Evolutionary conservation across 2,888 invertebrate genomes (phyloP).

Genomic region (Ennomos quercinarius): DNA sequence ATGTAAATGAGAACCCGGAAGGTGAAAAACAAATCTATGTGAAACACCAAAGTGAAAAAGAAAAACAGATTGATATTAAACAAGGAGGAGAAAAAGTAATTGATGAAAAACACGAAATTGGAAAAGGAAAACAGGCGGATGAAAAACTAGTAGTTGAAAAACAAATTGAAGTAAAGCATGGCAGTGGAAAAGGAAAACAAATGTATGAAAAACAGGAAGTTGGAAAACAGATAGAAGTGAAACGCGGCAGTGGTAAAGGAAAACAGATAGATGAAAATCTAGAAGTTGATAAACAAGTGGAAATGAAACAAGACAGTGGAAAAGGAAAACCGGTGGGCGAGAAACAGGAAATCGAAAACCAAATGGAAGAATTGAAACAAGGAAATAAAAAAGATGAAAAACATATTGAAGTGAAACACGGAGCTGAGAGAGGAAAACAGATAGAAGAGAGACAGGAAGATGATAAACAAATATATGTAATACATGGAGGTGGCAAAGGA

Average conservation of each 20-base stretch:
- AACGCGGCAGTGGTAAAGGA: no score
- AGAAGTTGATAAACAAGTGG: neutral
- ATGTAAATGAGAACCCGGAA: no score
- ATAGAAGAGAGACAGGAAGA: neutral
- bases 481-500: constrained; percentile 1
- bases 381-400: constrained; percentile 1
- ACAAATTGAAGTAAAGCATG: no score
- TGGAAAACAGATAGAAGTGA: neutral
- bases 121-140: no score
- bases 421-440: neutral
- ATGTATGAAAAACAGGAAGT: neutral
- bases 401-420: constrained; percentile 1
- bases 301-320: neutral
- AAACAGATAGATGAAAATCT: neutral
- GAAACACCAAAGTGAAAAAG: no score
- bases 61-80: no score
- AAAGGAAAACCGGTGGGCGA: constrained; percentile 1
- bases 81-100: no score
- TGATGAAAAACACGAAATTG: no score
- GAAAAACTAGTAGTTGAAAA: no score
- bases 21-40: no score
- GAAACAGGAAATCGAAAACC: neutral
- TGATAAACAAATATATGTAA: constrained; percentile 1
- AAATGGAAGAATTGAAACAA: constrained; percentile 1
- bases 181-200: no score